phyloP scores from a whole-genome alignment of 1,140 invertebrate species.

The Parapsyche elsis region DNA sequence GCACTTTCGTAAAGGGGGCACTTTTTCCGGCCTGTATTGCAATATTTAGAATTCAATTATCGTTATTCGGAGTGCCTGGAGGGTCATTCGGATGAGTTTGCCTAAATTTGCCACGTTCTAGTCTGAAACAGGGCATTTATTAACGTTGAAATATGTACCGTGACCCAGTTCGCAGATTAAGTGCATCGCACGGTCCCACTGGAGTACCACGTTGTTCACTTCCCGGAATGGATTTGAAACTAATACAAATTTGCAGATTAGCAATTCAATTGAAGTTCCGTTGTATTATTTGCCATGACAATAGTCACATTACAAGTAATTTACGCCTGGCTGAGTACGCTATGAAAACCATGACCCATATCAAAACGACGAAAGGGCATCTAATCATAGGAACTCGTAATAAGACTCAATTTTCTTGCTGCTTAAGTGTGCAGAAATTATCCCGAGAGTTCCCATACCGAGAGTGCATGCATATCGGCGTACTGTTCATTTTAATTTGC shows the following conservation, averaged over 20 bases:
- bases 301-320: too few species aligned
- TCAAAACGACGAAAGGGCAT: too few species aligned
- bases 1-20: not conserved
- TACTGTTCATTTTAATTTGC: constrained; percentile 18
- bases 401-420: too few species aligned
- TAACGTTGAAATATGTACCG: too few species aligned
- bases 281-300: not conserved
- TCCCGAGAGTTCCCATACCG: too few species aligned
- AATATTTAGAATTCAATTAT: constrained; percentile 12
- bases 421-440: too few species aligned
- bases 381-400: too few species aligned
- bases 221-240: not conserved
- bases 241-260: not conserved
- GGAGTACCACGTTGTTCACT: not conserved
- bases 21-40: not conserved
- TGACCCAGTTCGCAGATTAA: not conserved
- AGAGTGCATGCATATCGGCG: too few species aligned
- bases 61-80: not conserved
- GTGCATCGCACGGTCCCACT: not conserved
- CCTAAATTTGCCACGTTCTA: not conserved
- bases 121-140: not conserved
- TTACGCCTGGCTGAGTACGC: too few species aligned
- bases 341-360: too few species aligned
- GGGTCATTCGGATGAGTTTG: not conserved
- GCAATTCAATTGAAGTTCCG: not conserved